Evolutionary conservation across 92 coral and sea anemone species (phyloP).

Genomic region (Paragorgia papillata): DNA sequence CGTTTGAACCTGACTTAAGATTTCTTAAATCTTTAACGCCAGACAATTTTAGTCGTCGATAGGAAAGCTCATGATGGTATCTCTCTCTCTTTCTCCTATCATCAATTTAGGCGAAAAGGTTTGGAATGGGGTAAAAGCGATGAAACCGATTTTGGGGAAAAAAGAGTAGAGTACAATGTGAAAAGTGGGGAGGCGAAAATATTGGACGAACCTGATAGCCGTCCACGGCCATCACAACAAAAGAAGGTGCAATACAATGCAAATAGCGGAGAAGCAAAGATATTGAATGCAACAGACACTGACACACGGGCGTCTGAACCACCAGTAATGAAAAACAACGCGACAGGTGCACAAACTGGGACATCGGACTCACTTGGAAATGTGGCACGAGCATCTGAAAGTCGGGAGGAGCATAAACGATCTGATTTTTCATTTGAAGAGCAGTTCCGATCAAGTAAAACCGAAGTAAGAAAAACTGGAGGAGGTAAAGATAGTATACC

Average conservation of each 20-base stretch:
- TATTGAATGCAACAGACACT: conserved; percentile 11
- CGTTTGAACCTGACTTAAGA: background rate
- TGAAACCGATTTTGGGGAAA: conserved; percentile 14
- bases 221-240: background rate
- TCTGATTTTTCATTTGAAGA: background rate
- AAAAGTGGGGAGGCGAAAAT: conserved; percentile 15
- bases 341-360: background rate
- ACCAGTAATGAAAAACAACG: background rate
- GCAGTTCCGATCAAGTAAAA: background rate
- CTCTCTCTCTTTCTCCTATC: too few relatives aligned
- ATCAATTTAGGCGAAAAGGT: conserved; percentile 5
- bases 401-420: background rate
- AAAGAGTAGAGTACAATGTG: conserved; percentile 9
- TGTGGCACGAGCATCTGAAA: background rate
- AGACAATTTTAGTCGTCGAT: too few relatives aligned
- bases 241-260: conserved; percentile 15
- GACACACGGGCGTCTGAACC: background rate
- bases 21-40: too few relatives aligned
- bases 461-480: background rate
- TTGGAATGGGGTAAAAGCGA: conserved; percentile 27
- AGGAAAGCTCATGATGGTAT: too few relatives aligned
- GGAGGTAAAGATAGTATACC: background rate
- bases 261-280: conserved; percentile 11
- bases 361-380: background rate
- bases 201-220: conserved; percentile 16